Evolutionary conservation across 2,888 invertebrate genomes (phyloP).

Genomic region (Hetaerina titia): DNA sequence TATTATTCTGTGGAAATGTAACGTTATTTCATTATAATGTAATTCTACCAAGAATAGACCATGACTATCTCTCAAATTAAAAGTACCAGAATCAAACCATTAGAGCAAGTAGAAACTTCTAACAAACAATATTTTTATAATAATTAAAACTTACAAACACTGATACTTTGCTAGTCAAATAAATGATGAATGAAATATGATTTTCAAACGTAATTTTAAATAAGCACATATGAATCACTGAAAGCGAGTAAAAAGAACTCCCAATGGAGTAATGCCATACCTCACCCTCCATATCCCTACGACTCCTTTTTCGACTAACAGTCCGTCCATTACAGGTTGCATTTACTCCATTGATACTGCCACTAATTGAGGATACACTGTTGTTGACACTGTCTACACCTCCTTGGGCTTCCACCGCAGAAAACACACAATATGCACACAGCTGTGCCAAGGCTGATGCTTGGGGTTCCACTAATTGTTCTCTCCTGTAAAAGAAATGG

Average conservation of each 20-base stretch:
- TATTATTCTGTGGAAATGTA: too few relatives aligned
- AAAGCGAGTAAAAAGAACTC: too few relatives aligned
- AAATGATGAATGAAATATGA: background rate
- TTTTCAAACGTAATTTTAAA: background rate
- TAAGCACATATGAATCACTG: too few relatives aligned
- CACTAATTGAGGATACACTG: background rate
- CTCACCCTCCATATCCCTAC: slow-evolving; percentile 79
- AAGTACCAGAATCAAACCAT: background rate
- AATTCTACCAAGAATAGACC: too few relatives aligned
- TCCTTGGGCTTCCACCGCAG: slow-evolving; percentile 80
- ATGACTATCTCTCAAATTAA: too few relatives aligned
- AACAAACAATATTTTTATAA: background rate
- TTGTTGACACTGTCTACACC: slow-evolving; percentile 72
- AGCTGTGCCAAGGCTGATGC: slow-evolving; percentile 87
- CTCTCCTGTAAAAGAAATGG: slow-evolving; percentile 76
- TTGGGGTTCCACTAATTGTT: slow-evolving; percentile 88
- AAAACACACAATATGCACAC: slow-evolving; percentile 86
- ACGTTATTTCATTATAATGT: too few relatives aligned
- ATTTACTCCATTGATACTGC: slow-evolving; percentile 76
- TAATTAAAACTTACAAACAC: background rate
- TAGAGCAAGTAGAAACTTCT: background rate
- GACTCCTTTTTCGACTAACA: slow-evolving; percentile 80
- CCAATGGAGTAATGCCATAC: slow-evolving; percentile 69
- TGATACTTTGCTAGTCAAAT: background rate
- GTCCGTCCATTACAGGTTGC: slow-evolving; percentile 72